These are phyloP conservation scores for Crocuta crocuta DNA, from an alignment of 2,113 vertebrate genomes.

Conservation along the genomic window DNA sequence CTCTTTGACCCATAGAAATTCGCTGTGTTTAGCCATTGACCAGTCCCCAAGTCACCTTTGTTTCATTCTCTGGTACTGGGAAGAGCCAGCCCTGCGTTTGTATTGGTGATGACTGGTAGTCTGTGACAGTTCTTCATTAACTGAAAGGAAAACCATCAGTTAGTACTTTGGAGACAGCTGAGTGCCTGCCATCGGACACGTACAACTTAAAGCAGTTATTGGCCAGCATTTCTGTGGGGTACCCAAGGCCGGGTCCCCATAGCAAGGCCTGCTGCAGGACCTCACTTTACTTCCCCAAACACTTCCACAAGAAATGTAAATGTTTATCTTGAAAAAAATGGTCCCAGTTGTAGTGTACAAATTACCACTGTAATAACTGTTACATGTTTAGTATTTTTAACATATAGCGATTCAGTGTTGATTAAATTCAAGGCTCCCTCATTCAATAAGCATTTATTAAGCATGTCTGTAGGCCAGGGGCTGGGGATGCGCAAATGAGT, in stretches of 20 bases:
- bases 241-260: not conserved
- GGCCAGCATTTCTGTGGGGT: not conserved
- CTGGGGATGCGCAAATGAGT: not conserved
- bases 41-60: not conserved
- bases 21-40: constrained; percentile 46
- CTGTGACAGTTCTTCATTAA: constrained; percentile 83
- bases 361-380: not conserved
- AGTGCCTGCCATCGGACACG: not conserved
- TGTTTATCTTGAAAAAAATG: not conserved
- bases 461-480: not conserved
- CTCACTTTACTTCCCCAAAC: not conserved
- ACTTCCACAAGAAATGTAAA: not conserved
- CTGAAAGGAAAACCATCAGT: constrained; percentile 82
- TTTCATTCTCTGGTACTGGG: constrained; percentile 48
- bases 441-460: not conserved
- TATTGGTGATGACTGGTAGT: constrained; percentile 9
- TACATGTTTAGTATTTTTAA: not conserved
- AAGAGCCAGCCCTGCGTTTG: not conserved
- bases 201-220: not conserved
- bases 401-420: not conserved
- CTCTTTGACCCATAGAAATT: not conserved
- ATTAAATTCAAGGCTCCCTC: not conserved
- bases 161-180: not conserved
- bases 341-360: not conserved
- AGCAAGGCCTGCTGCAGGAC: not conserved